These are phyloP conservation scores for Yasuhikotakia modesta DNA, from an alignment of 2,797 vertebrate species.

Conservation along the genomic window DNA sequence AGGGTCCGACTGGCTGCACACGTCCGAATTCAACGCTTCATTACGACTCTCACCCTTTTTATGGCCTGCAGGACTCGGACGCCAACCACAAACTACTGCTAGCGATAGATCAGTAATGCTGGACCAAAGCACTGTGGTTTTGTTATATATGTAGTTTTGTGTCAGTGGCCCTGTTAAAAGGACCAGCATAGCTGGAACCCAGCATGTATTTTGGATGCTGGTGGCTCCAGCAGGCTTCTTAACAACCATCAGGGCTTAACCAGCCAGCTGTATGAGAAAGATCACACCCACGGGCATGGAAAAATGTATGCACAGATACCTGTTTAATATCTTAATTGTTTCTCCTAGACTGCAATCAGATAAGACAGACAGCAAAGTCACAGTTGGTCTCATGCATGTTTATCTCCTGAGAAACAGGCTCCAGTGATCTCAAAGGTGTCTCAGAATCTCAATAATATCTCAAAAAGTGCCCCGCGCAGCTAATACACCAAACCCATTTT, in stretches of 20 bases:
- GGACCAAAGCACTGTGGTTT: background rate
- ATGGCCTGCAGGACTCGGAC: constrained; percentile 43
- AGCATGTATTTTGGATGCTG: background rate
- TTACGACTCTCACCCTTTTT: constrained; percentile 53
- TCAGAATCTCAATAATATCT: too few relatives aligned
- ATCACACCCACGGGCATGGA: background rate
- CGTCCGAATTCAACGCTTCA: constrained; percentile 54
- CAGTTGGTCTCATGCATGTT: too few relatives aligned
- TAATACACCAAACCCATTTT: too few relatives aligned
- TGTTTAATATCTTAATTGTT: constrained; percentile 4
- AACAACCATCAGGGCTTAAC: background rate
- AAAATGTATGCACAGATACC: background rate
- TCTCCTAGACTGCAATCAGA: background rate
- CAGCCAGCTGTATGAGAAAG: background rate
- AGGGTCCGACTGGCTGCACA: constrained; percentile 45
- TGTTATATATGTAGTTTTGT: background rate
- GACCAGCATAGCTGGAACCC: background rate
- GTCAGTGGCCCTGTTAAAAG: background rate
- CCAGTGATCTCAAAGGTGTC: too few relatives aligned
- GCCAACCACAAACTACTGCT: constrained; percentile 30
- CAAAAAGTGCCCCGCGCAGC: too few relatives aligned
- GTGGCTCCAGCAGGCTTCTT: background rate
- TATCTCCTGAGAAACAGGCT: too few relatives aligned
- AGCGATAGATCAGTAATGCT: background rate
- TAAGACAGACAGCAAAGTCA: background rate